Evolutionary conservation across 2,888 invertebrate genomes (phyloP).

Genomic region (Lordiphosa andalusiaca): DNA sequence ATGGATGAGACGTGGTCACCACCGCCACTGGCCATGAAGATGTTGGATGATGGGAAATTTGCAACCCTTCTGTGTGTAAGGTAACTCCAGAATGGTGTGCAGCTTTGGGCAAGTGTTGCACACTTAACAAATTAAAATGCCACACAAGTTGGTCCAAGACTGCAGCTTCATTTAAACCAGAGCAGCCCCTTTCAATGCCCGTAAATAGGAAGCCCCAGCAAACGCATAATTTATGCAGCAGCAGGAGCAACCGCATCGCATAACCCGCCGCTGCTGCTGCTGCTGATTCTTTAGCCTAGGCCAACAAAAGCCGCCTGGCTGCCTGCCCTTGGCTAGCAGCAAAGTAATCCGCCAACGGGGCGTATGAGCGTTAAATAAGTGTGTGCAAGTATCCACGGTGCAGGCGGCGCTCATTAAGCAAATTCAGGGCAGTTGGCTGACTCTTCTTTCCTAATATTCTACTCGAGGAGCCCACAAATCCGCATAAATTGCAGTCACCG

Average conservation of each 20-base stretch:
- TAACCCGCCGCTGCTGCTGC: neutral
- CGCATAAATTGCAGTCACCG: conserved; percentile 38
- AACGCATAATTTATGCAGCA: conserved; percentile 50
- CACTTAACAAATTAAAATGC: conserved; percentile 69
- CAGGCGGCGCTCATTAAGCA: conserved; percentile 63
- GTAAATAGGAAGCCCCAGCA: conserved; percentile 34
- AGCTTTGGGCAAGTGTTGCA: conserved; percentile 42
- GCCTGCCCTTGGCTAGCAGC: conserved; percentile 33
- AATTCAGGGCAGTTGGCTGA: conserved; percentile 52
- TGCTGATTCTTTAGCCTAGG: conserved; percentile 6
- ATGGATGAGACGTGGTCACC: conserved; percentile 45
- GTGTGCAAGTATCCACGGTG: conserved; percentile 47
- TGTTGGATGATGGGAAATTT: conserved; percentile 38
- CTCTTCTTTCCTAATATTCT: conserved; percentile 25
- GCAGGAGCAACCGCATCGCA: conserved; percentile 17
- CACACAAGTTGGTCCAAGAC: conserved; percentile 38
- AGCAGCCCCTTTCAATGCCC: conserved; percentile 26
- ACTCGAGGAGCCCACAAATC: conserved; percentile 39
- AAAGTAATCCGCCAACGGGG: conserved; percentile 42
- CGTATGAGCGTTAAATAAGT: conserved; percentile 72
- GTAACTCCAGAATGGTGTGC: conserved; percentile 12
- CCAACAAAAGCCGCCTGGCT: conserved; percentile 33
- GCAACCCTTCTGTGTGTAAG: conserved; percentile 38
- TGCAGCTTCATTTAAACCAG: conserved; percentile 49
- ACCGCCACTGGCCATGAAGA: conserved; percentile 25